Base-by-base conservation (phyloP, 2,113 vertebrate species). In the Cyphomyrus discorhynchus region DNA sequence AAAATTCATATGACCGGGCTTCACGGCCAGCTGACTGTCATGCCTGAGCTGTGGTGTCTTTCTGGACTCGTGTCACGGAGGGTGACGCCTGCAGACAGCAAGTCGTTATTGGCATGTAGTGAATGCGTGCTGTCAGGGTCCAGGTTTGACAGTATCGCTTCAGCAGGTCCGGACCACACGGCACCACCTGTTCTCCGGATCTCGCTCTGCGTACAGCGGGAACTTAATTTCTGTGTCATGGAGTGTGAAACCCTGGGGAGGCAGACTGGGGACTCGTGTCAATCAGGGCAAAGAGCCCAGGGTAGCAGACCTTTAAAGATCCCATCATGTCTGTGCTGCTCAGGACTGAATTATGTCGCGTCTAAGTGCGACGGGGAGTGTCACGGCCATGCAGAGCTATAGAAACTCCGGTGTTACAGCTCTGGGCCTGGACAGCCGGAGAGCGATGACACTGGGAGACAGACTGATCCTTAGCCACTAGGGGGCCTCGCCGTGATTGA, bases 131-230 rank as follows among this genome's bases (percentile, higher is more conserved):
- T 80, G 74, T 80, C 74, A 80, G 35, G 35, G 74, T 19, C 74
- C 74, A 80, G 74, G 74, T 80, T 80, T 80, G 74, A 39, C 74
- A 80, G 74, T 80, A 80, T 15, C 74, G 74, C 74, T 80, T 35
- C 74, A 80, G 74, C 74, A 42, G 35, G 31, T 80, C 74, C 35
- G 74, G 74, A 42, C 35, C 35, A 17, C 74, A 7, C 31, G 4
- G 35, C 74, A 80, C 74, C 74, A 80, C 74, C 74, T 80, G 74
- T 80, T 80, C 35, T 17, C 13, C 5, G 74, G 74, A 39, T 80
- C 74, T 35, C 13, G 35, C 4, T 80, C 31, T 39, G 35, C 1
- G 15, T 80, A 80, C 74, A 80, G 35, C 74, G 35, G 35, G 27
- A 39, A 77, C 70, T 77, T 77, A 31, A 77, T 77, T 77, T 77